A percentile compares a stretch with the other conserved stretches of the same genome.
These are phyloP conservation scores for Lasioglossum calceatum DNA, from an alignment of 2,888 invertebrate genomes.

Conservation along the genomic window DNA sequence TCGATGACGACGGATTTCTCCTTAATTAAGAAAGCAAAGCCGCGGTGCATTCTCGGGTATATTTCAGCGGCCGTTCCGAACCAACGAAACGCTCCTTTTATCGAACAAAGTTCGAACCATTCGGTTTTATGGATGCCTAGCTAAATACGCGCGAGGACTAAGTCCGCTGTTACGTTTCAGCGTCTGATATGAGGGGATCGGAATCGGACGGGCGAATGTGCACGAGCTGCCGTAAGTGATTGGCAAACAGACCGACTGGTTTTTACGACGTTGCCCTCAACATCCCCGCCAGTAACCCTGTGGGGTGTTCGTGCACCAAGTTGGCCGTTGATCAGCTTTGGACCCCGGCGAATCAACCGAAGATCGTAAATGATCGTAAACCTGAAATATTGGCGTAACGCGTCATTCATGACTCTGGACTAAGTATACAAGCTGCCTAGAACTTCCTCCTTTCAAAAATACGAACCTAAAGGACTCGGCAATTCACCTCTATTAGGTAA, in stretches of 20 bases:
- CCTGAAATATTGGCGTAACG: slow-evolving; percentile 9
- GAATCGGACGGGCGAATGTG: slow-evolving; percentile 66
- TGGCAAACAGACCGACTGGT: slow-evolving; percentile 78
- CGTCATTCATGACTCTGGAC: neutral
- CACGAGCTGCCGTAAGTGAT: slow-evolving; percentile 77
- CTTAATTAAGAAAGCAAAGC: slow-evolving; percentile 16
- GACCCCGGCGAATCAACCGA: neutral
- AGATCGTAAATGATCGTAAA: slow-evolving; percentile 50
- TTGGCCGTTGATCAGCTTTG: slow-evolving; percentile 51
- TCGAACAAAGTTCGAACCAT: slow-evolving; percentile 79
- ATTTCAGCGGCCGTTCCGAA: slow-evolving; percentile 43
- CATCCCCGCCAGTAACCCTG: slow-evolving; percentile 35
- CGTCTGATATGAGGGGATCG: slow-evolving; percentile 66
- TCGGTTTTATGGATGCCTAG: slow-evolving; percentile 78
- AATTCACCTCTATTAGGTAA: neutral
- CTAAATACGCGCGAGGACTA: slow-evolving; percentile 77
- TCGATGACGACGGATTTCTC: neutral
- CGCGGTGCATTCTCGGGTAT: slow-evolving; percentile 34
- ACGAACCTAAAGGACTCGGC: neutral
- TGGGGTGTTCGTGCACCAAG: slow-evolving; percentile 36
- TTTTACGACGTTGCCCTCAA: slow-evolving; percentile 67
- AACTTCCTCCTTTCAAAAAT: neutral
- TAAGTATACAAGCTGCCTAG: neutral
- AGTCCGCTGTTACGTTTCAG: slow-evolving; percentile 62
- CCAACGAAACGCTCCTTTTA: slow-evolving; percentile 72